phyloP scores from a whole-genome alignment of 1,140 invertebrate genomes.

The Caerostris extrusa region DNA sequence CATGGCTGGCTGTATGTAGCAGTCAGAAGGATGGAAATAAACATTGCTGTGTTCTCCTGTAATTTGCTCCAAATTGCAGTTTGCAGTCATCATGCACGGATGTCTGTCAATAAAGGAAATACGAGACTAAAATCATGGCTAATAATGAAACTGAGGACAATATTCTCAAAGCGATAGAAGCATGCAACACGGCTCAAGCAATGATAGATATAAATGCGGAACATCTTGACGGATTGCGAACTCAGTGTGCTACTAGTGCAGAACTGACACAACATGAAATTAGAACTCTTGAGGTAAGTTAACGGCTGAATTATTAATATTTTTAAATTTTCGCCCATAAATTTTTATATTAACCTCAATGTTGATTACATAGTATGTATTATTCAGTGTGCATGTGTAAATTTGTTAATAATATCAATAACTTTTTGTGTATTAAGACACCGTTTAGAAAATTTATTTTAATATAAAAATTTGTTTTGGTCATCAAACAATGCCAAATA shows the following conservation, averaged over 20 bases:
- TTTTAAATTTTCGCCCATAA: background rate
- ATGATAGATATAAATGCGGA: constrained; percentile 97
- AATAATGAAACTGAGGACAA: constrained; percentile 79
- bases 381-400: too few species aligned
- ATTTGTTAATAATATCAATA: too few species aligned
- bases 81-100: constrained; percentile 76
- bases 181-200: constrained; percentile 86
- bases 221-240: constrained; percentile 93
- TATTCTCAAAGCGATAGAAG: constrained; percentile 80
- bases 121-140: constrained; percentile 77
- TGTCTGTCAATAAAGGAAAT: constrained; percentile 64
- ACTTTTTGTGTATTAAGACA: too few species aligned
- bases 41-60: constrained; percentile 53
- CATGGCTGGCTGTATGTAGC: constrained; percentile 77
- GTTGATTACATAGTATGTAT: too few species aligned
- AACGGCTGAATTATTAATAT: background rate
- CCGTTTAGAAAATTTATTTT: too few species aligned
- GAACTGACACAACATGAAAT: constrained; percentile 98
- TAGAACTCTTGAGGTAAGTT: constrained; percentile 91
- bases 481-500: too few species aligned
- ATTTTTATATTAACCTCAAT: too few species aligned
- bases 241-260: constrained; percentile 94
- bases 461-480: too few species aligned
- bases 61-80: constrained; percentile 72
- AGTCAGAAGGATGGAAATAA: constrained; percentile 77